A percentile compares a stretch with the other conserved stretches of the same genome.
Conservation (phyloP, 2,113 vertebrate genomes). For the Verasper variegatus region DNA sequence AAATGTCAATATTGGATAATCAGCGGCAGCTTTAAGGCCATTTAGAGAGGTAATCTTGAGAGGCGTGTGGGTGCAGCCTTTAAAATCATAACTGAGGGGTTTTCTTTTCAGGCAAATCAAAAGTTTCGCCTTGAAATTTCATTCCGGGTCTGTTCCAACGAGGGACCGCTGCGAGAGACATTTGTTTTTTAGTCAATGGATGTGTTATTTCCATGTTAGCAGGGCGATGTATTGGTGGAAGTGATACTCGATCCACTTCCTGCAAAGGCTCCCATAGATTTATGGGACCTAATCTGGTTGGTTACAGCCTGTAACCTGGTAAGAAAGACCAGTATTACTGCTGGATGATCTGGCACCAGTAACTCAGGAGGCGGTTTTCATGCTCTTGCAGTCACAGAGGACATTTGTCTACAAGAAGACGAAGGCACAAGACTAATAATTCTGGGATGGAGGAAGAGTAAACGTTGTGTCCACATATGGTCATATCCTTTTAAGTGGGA, state of each 20-base stretch:
- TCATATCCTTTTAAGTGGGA: no score
- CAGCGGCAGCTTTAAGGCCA: slow-evolving; percentile 56
- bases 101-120: slow-evolving; percentile 31
- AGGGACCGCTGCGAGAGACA: not conserved
- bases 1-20: slow-evolving; percentile 77
- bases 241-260: slow-evolving; percentile 2
- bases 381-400: not conserved
- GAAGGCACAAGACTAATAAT: not conserved
- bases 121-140: slow-evolving; percentile 35
- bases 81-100: not conserved
- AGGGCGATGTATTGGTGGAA: not conserved
- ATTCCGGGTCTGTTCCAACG: not conserved
- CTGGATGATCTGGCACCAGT: slow-evolving; percentile 6
- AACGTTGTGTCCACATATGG: not conserved
- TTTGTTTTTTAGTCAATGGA: slow-evolving; percentile 32
- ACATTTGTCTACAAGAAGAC: not conserved
- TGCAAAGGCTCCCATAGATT: not conserved
- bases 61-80: slow-evolving; percentile 7
- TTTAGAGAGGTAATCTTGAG: slow-evolving; percentile 62
- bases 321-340: slow-evolving; percentile 13
- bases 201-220: slow-evolving; percentile 36
- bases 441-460: not conserved
- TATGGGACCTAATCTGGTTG: not conserved
- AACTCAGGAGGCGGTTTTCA: not conserved
- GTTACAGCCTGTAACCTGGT: slow-evolving; percentile 21